Conservation (phyloP, 2,113 vertebrate genomes). For the Planiliza haematocheilus region DNA sequence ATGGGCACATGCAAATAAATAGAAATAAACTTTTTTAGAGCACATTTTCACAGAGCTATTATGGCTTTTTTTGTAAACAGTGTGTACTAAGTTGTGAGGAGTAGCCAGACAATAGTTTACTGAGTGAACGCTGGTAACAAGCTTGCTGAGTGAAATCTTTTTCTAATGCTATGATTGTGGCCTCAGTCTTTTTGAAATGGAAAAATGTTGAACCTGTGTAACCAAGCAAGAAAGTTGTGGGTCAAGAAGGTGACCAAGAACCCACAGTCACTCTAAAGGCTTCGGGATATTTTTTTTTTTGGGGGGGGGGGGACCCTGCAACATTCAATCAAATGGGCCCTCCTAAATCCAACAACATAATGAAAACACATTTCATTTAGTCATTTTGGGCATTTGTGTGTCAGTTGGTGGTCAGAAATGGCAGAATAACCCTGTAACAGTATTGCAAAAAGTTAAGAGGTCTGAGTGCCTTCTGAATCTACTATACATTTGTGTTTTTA, state of each 20-base stretch:
- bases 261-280: background rate
- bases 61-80: too few species aligned
- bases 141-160: too few species aligned
- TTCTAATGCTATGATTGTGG: too few species aligned
- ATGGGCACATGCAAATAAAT: too few species aligned
- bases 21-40: background rate
- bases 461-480: background rate
- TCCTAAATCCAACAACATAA: too few species aligned
- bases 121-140: too few species aligned
- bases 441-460: too few species aligned
- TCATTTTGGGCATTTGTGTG: background rate
- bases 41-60: too few species aligned
- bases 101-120: too few species aligned
- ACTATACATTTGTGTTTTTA: background rate
- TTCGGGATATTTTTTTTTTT: background rate
- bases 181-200: background rate
- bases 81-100: too few species aligned
- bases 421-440: too few species aligned
- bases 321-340: background rate
- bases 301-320: background rate
- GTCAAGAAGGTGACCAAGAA: background rate
- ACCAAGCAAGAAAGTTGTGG: background rate
- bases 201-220: background rate
- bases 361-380: background rate
- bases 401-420: too few species aligned